Base-by-base conservation (phyloP, 2,888 invertebrate species). In the Lottia gigantea region DNA sequence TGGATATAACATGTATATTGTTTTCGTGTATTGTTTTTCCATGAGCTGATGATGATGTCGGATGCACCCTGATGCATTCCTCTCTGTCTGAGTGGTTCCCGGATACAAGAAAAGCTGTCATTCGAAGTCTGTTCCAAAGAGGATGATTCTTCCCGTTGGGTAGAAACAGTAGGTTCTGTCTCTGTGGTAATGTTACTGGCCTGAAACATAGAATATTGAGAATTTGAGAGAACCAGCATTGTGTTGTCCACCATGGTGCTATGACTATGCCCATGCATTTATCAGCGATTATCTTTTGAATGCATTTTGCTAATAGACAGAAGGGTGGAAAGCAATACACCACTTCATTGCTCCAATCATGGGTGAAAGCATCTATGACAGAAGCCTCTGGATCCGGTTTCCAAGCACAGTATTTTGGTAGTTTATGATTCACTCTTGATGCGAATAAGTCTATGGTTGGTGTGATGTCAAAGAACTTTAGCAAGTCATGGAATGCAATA, bases 161-260 rank as follows among this genome's bases (percentile, higher is more conserved):
- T 69, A 73, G 55, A 4, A 55, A n/a, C 12, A 73, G 62, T 23
- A 71, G 46, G 11, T 31, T 40, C 25, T 67, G 15, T 62, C 25
- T 67, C 62, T 45, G 62, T 31, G 67, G 64, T 2, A 74, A 55
- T 15, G 73, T 49, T 46, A 16, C 69, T 7, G 72, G 62, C 14
- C 45, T 61, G 2, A 49, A 49, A 16, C 47, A 67, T 16, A 74
- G 26, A 23, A 71, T 14, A 1, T 31, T n/a, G n/a, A n/a, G n/a
- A n/a, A n/a, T n/a, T n/a, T n/a, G n/a, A n/a, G n/a, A n/a, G n/a
- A n/a, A n/a, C 77, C 75, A 77, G 0, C 70, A 23, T 40, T 77
- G 77, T 1, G 76, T 74, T 4, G 73, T n/a, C 70, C 73, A 77
- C 3, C 71, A n/a, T 63, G 74, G 76, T 2, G 71, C 74, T 31